Evolutionary conservation across 2,888 invertebrate genomes (phyloP), one percentile per base, ranked within the genome.

Genomic region (Anoncus sp.): DNA sequence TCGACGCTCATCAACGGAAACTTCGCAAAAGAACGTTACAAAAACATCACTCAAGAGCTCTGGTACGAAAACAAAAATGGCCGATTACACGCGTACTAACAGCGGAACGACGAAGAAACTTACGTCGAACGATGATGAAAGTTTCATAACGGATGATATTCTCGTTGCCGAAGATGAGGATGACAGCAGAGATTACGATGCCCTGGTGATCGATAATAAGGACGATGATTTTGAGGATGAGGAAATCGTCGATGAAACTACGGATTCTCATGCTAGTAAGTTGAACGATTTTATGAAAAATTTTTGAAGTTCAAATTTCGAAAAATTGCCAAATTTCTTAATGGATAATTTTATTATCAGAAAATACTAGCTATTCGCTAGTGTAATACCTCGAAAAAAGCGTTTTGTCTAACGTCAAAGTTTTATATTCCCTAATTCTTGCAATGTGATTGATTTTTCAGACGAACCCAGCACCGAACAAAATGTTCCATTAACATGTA

Each of bases 401-500:
- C n/a, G n/a, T n/a, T n/a, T n/a, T n/a, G n/a, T n/a, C n/a, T n/a
- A n/a, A n/a, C n/a, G n/a, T n/a, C n/a, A n/a, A n/a, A n/a, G n/a
- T n/a, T n/a, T n/a, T n/a, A n/a, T n/a, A n/a, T n/a, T n/a, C n/a
- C n/a, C n/a, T n/a, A n/a, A n/a, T n/a, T n/a, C n/a, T n/a, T n/a
- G n/a, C n/a, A n/a, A n/a, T n/a, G n/a, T n/a, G n/a, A n/a, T n/a
- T n/a, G n/a, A n/a, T n/a, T 22, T 73, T 73, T 45, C 51, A 81
- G 75, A 18, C 51, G 69, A 55, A 38, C 3, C 75, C 18, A 73
- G 57, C 5, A 74, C 67, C 3, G 47, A 73, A 0, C 43, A 5
- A 6, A 80, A 82, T 4, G 81, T 79, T n/a, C 49, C 77, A 12
- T 22, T 88, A 4, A 45, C 35, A 4, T 91, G 91, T 77, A 90